phyloP scores from a whole-genome alignment of 2,797 vertebrate species.

The Ispidina picta region DNA sequence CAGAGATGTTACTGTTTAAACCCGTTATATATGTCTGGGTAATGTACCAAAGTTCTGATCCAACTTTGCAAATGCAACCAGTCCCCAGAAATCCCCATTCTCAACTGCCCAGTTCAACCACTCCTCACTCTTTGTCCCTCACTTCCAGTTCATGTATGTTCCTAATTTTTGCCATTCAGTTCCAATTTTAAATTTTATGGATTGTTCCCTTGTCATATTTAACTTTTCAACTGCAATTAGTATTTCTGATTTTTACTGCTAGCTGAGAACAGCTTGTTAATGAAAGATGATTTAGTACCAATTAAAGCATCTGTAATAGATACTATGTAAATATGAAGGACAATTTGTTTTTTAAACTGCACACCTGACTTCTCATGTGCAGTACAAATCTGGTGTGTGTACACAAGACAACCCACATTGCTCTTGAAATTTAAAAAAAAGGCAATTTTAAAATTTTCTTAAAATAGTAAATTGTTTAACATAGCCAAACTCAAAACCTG shows the following conservation, averaged over 20 bases:
- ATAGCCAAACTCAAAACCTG: background rate
- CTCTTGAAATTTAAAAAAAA: background rate
- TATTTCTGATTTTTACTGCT: conserved; percentile 16
- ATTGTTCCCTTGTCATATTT: background rate
- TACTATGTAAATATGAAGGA: background rate
- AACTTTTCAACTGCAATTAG: background rate
- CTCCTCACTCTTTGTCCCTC: background rate
- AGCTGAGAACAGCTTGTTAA: background rate
- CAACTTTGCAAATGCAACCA: background rate
- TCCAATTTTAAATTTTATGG: background rate
- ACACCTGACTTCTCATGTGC: background rate
- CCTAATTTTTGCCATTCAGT: background rate
- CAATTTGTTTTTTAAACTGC: background rate
- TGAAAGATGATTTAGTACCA: background rate
- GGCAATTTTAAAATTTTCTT: background rate
- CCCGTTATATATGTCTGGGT: background rate
- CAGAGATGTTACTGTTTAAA: background rate
- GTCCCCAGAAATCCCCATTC: background rate
- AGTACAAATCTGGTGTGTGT: background rate
- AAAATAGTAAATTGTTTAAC: background rate
- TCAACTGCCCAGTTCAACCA: background rate
- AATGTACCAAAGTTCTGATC: background rate
- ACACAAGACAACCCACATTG: background rate
- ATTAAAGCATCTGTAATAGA: background rate
- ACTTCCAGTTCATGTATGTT: background rate